Conservation (phyloP, 2,113 vertebrate species). For the Laticauda laticaudata region DNA sequence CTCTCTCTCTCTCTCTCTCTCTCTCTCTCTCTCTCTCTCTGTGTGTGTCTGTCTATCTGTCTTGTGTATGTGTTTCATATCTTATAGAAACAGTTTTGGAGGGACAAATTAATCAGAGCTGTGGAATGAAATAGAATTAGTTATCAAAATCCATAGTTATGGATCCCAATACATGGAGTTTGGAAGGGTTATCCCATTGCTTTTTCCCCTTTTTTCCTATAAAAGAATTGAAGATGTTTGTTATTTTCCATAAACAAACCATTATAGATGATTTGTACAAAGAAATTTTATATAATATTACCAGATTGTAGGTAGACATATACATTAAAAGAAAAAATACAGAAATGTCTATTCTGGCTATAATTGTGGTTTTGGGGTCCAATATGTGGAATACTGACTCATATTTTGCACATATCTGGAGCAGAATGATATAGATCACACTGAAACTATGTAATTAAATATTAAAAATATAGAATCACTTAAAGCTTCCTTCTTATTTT, state of each 20-base stretch:
- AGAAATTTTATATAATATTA: constrained; percentile 29
- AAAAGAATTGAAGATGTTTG: not conserved
- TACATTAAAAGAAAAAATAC: not conserved
- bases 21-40: not conserved
- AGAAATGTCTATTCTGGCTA: not conserved
- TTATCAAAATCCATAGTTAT: constrained; percentile 3
- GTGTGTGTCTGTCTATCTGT: too few relatives aligned
- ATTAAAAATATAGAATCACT: not conserved
- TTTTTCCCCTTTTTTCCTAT: not conserved
- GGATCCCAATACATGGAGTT: not conserved
- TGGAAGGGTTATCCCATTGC: not conserved
- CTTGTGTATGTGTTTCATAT: too few relatives aligned
- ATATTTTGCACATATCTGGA: too few relatives aligned
- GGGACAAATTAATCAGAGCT: constrained; percentile 1
- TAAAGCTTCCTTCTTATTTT: not conserved
- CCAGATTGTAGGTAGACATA: constrained; percentile 34
- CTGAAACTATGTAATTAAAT: not conserved
- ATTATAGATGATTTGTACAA: not conserved
- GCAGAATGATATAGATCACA: not conserved
- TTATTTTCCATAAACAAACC: not conserved
- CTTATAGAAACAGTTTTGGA: not conserved
- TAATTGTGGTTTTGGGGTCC: not conserved
- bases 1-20: too few relatives aligned
- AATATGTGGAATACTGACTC: not conserved
- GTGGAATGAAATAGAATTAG: constrained; percentile 6